Evolutionary conservation across 2,797 vertebrate genomes (phyloP).

Genomic region (Siniperca undulata): DNA sequence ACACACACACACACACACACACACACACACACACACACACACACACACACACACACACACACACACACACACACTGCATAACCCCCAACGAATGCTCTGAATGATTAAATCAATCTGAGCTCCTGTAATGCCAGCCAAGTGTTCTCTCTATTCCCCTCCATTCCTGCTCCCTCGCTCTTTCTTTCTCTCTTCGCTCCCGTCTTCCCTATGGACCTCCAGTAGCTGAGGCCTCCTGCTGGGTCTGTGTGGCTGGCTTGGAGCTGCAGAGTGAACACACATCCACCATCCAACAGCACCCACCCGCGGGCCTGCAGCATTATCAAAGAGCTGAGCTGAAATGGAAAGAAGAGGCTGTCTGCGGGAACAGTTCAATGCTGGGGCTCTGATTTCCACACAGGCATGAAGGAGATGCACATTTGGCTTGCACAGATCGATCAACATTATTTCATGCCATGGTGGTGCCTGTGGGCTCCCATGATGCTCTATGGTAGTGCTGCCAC

Average conservation of each 20-base stretch:
- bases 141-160: conserved; percentile 24
- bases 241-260: conserved; percentile 47
- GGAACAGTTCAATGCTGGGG: conserved; percentile 46
- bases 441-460: conserved; percentile 47
- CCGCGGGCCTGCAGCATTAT: conserved; percentile 48
- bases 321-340: conserved; percentile 52
- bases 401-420: conserved; percentile 51
- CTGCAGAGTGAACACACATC: conserved; percentile 48
- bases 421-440: conserved; percentile 49
- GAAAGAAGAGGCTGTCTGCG: conserved; percentile 40
- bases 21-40: too few species aligned
- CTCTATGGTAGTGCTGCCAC: conserved; percentile 32
- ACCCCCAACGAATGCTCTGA: conserved; percentile 38
- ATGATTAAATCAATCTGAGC: conserved; percentile 66
- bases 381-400: conserved; percentile 57
- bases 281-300: conserved; percentile 54
- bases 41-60: conserved; percentile 19
- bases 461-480: conserved; percentile 42
- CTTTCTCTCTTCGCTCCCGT: conserved; percentile 2
- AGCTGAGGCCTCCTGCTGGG: conserved; percentile 51
- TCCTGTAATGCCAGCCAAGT: conserved; percentile 49
- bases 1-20: conserved; percentile 30
- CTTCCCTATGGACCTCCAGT: conserved; percentile 28
- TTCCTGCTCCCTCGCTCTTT: conserved; percentile 12
- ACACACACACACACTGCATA: conserved; percentile 31